These are phyloP conservation scores for Cynodonichthys magdalenae DNA, from an alignment of 2,797 vertebrate species.

Conservation along the genomic window DNA sequence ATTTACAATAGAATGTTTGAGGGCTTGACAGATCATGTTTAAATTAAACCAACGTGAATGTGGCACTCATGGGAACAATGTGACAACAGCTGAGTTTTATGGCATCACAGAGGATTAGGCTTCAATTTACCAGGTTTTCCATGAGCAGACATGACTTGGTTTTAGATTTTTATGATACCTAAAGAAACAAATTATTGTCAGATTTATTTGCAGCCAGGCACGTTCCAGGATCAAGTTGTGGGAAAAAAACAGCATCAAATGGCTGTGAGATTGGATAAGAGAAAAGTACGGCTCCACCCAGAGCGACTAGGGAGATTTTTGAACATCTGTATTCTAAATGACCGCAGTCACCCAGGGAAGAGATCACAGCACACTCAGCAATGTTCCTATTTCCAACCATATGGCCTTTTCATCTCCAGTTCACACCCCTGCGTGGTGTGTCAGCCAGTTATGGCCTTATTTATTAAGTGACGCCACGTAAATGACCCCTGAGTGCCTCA, in stretches of 20 bases:
- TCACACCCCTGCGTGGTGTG: slow-evolving; percentile 42
- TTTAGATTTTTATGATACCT: neutral
- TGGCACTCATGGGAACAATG: slow-evolving; percentile 6
- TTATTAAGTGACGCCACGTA: slow-evolving; percentile 64
- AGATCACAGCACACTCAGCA: slow-evolving; percentile 47
- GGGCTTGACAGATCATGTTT: neutral
- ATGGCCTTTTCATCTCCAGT: slow-evolving; percentile 64
- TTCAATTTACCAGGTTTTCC: neutral
- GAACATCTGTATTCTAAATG: slow-evolving; percentile 70
- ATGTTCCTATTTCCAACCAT: slow-evolving; percentile 56
- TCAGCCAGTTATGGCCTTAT: slow-evolving; percentile 68
- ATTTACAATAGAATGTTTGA: neutral
- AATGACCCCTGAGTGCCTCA: slow-evolving; percentile 66
- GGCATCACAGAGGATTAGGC: neutral
- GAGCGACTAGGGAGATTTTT: slow-evolving; percentile 25
- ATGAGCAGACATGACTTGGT: neutral
- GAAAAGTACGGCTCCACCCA: slow-evolving; percentile 19
- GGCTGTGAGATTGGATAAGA: slow-evolving; percentile 17
- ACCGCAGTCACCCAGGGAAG: slow-evolving; percentile 36
- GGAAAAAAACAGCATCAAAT: neutral
- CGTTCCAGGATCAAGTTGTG: slow-evolving; percentile 1
- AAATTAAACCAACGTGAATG: neutral
- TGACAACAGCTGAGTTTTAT: slow-evolving; percentile 11
- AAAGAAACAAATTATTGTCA: neutral
- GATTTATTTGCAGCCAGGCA: neutral